Base-by-base conservation (phyloP, 2,113 vertebrate genomes). In the Dasyornis broadbenti region DNA sequence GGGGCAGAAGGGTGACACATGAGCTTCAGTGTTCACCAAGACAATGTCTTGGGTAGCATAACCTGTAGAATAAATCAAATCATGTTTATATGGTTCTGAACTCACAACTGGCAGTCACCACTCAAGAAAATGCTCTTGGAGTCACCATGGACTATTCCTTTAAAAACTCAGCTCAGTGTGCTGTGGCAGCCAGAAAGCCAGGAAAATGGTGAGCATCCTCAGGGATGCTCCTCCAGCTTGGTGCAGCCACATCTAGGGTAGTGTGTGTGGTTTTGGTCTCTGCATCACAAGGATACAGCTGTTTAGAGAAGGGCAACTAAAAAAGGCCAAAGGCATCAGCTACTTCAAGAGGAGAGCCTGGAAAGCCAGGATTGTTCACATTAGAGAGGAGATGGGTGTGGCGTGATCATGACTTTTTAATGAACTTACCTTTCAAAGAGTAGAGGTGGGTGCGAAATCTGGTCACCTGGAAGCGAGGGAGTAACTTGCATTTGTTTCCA, bases 241-340 rank as follows among this genome's bases (percentile, higher is more conserved):
- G 27, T 73, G 78, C 21, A 39, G 27, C 27, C 63, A 15, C 9
- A 4, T 1, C 37, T 70, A 37, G 28, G 6, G 37, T 3, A 7
- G 40, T 3, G 24, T 27, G n/a, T 61, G n/a, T 15, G 22, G 33
- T 69, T 82, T 68, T 69, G 49, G 20, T 76, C 26, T 54, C 57
- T 80, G 68, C 49, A 33, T 30, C 6, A 0, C 35, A 24, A 50
- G 40, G 75, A 16, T 4, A 33, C 8, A 66, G 57, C 0, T 0
- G 39, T 9, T 50, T 42, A 54, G 40, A 68, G 49, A 83, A 50
- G 39, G 44, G 40, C 79, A 73, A 19, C 35, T 4, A 1, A 45
- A 82, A 82, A 73, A 45, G 40, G 20, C n/a, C 37, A 26, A 47
- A 27, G 56, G 26, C 10, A 60, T 39, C 60, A 52, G 17, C 30